Conservation (phyloP, 2,888 invertebrate genomes). For the Phalera bucephala region DNA sequence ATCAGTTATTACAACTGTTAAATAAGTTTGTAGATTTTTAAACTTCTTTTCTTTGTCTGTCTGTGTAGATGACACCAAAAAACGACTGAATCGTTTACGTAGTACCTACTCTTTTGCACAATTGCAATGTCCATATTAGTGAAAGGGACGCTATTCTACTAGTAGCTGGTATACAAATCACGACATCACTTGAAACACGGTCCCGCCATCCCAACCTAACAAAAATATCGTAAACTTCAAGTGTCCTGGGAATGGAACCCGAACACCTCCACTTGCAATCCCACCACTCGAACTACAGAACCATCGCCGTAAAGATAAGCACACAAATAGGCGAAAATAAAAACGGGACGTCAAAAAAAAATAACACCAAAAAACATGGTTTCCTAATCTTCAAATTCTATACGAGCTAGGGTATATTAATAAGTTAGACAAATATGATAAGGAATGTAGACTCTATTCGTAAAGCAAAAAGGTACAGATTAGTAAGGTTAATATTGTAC, state of each 20-base stretch:
- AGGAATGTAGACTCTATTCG: conserved; percentile 26
- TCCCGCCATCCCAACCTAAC: no score
- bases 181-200: no score
- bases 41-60: no score
- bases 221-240: neutral
- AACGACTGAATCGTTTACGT: no score
- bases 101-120: no score
- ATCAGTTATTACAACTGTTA: no score
- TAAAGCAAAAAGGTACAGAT: conserved; percentile 24
- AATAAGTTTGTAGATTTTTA: no score
- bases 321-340: conserved; percentile 42
- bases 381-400: conserved; percentile 78
- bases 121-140: no score
- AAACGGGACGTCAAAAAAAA: conserved; percentile 34
- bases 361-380: conserved; percentile 46
- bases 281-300: neutral
- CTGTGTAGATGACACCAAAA: no score
- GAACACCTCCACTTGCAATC: neutral
- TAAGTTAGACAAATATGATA: conserved; percentile 55
- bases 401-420: conserved; percentile 68
- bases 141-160: no score
- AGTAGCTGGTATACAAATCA: no score
- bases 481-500: conserved; percentile 20
- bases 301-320: neutral
- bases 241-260: no score